These are phyloP conservation scores for Listrodromus nycthemerus DNA, from an alignment of 2,888 invertebrate species.

Conservation along the genomic window DNA sequence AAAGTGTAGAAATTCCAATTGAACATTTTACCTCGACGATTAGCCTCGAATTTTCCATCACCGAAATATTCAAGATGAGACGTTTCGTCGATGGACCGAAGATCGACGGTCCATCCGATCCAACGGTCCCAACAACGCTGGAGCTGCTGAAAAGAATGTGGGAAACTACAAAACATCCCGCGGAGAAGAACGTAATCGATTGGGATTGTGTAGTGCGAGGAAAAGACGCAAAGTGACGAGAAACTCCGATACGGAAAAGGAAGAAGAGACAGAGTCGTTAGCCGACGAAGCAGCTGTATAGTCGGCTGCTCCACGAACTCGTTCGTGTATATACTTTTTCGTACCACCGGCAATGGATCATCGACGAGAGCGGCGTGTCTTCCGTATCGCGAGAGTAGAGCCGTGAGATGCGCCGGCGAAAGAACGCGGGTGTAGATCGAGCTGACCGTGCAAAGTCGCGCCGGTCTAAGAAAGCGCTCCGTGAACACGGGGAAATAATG, in stretches of 20 bases:
- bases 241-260: constrained; percentile 26
- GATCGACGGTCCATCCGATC: constrained; percentile 8
- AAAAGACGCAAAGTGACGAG: constrained; percentile 39
- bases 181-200: background rate
- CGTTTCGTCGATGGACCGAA: background rate
- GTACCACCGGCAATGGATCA: constrained; percentile 28
- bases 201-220: background rate
- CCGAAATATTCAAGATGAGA: constrained; percentile 13
- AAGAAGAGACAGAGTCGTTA: constrained; percentile 31
- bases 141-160: background rate
- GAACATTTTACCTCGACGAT: no score
- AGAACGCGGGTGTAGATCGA: background rate
- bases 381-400: constrained; percentile 21
- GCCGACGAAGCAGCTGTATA: constrained; percentile 50
- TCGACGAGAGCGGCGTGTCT: constrained; percentile 39
- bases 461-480: constrained; percentile 54
- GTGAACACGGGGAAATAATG: constrained; percentile 44
- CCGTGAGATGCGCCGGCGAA: background rate
- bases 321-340: constrained; percentile 46
- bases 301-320: constrained; percentile 35
- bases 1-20: constrained; percentile 18
- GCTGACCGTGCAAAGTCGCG: constrained; percentile 23
- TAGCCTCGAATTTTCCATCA: background rate
- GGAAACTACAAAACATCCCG: background rate
- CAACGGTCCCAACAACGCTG: constrained; percentile 41